These are phyloP conservation scores for Kryptolebias marmoratus DNA, from an alignment of 2,113 vertebrate species.

Conservation along the genomic window DNA sequence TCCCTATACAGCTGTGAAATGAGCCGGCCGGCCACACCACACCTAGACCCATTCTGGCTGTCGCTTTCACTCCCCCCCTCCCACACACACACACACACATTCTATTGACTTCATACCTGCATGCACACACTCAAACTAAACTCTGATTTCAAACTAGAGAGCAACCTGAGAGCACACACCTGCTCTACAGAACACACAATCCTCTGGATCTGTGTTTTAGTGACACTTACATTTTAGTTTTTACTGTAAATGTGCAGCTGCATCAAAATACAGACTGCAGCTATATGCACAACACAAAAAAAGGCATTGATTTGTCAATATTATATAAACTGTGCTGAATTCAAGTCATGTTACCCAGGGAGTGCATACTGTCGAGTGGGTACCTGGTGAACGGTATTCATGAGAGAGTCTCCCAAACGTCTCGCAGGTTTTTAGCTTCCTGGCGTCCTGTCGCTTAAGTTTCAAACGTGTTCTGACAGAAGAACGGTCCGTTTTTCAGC, in stretches of 20 bases:
- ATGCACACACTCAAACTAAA: constrained; percentile 30
- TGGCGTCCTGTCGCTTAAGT: too few relatives aligned
- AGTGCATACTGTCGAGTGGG: too few relatives aligned
- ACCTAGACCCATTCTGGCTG: constrained; percentile 47
- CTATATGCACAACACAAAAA: too few relatives aligned
- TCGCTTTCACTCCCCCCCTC: constrained; percentile 11
- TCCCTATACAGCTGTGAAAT: constrained; percentile 90
- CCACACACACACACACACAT: not conserved
- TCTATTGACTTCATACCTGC: constrained; percentile 36
- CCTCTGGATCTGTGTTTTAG: constrained; percentile 23
- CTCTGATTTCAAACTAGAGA: constrained; percentile 28
- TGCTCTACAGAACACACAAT: constrained; percentile 26
- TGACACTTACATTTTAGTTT: not conserved
- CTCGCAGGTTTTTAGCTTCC: too few relatives aligned
- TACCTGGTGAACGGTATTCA: too few relatives aligned
- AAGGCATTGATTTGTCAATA: too few relatives aligned
- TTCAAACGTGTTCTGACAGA: too few relatives aligned
- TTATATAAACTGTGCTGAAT: too few relatives aligned
- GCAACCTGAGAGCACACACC: constrained; percentile 34
- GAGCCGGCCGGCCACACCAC: constrained; percentile 60
- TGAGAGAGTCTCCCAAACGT: too few relatives aligned
- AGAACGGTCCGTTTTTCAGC: too few relatives aligned
- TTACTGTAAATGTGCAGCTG: not conserved
- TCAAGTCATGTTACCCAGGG: too few relatives aligned
- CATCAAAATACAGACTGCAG: not conserved